Base-by-base conservation (phyloP, 2,888 invertebrate genomes). In the Drosophila lutescens region DNA sequence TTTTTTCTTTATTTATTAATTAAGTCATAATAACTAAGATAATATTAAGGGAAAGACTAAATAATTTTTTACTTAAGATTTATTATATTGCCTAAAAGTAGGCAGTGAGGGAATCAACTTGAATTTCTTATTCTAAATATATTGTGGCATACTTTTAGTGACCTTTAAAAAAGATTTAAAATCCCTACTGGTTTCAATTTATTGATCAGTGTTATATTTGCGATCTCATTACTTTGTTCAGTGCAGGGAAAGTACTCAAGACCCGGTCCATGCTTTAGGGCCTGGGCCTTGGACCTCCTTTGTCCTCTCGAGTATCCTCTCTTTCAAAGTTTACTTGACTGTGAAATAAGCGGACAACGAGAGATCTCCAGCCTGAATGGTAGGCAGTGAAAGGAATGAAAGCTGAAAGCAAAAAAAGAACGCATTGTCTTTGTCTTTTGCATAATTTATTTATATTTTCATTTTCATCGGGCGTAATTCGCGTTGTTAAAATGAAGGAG, bases 291-390 rank as follows among this genome's bases (percentile, higher is more conserved):
- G 74, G 59, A 53, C 53, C 56, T 41, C 69, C 38, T 38, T 69
- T 68, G 69, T 50, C 69, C 54, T 56, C 20, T 30, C 47, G 50
- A 26, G 26, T 57, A 46, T 55, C 49, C 63, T 85, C 71, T 60
- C 82, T 70, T 88, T 88, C 74, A 84, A 83, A 71, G 89, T 86
- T 86, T 76, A 83, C 87, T 83, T 88, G 81, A 83, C 89, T 83
- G 83, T 83, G 76, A 83, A 83, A 83, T 83, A 86, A 84, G 85
- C 87, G 70, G 47, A 71, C 57, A 74, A 40, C 66, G 55, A 56
- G 50, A 54, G 65, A 69, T 67, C 66, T 70, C 41, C 47, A 47
- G 30, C 41, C 43, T 57, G 58, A 58, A 50, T 57, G 54, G 36
- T 49, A 40, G 20, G 47, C 41, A 63, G 47, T 54, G 77, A 54